Conservation (phyloP, 2,113 vertebrate genomes). For the Nesogale talazaci region DNA sequence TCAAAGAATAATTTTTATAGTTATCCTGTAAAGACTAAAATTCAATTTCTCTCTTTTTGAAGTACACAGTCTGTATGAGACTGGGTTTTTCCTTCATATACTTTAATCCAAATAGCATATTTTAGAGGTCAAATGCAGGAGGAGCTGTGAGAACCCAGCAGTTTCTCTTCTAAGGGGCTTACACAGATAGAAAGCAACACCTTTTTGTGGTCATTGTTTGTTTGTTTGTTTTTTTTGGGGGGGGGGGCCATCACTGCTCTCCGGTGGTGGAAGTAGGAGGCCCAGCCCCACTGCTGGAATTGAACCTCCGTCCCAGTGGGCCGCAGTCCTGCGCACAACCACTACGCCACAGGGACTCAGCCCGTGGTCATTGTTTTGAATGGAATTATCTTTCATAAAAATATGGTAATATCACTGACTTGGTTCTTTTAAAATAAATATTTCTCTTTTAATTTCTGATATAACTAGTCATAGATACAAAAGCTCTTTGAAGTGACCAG, state of each 20-base stretch:
- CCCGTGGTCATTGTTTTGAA: background rate
- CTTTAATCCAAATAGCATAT: background rate
- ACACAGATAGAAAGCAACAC: background rate
- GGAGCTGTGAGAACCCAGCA: background rate
- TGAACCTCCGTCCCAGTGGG: too few species aligned
- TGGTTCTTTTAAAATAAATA: constrained; percentile 21
- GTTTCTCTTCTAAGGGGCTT: constrained; percentile 9
- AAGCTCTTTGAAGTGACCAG: background rate
- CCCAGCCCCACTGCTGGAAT: too few species aligned
- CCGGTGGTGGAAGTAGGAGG: too few species aligned
- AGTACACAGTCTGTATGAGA: background rate
- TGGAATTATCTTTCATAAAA: constrained; percentile 9
- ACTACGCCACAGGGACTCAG: too few species aligned
- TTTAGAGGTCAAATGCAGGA: background rate
- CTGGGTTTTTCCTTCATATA: constrained; percentile 26
- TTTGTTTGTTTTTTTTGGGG: too few species aligned
- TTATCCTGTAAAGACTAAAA: background rate
- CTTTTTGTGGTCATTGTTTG: background rate
- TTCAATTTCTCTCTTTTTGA: background rate
- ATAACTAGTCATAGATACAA: background rate
- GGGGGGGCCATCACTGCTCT: too few species aligned
- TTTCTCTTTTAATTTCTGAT: background rate
- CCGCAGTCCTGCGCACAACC: too few species aligned
- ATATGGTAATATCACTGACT: background rate
- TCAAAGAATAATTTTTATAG: background rate